Evolutionary conservation across 2,113 vertebrate species (phyloP).

Genomic region (Muntiacus muntjak): DNA sequence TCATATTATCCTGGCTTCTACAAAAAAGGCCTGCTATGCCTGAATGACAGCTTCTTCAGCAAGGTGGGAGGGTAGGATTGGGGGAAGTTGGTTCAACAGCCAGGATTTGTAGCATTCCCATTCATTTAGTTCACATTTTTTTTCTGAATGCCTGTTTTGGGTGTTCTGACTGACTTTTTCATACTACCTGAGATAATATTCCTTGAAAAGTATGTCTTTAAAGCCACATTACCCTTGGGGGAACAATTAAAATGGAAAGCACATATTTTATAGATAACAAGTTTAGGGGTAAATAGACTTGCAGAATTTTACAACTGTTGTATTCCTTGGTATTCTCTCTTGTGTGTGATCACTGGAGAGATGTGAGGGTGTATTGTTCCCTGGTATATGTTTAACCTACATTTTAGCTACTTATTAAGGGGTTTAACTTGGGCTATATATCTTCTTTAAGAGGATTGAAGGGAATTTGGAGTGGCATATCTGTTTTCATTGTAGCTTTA

Average conservation of each 20-base stretch:
- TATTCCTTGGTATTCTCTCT: not conserved
- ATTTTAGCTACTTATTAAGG: constrained; percentile 29
- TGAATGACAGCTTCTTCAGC: not conserved
- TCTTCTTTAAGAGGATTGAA: constrained; percentile 65
- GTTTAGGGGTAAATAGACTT: not conserved
- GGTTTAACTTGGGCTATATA: not conserved
- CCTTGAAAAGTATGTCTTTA: not conserved
- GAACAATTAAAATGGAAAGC: not conserved
- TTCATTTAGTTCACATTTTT: not conserved
- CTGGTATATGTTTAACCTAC: constrained; percentile 25
- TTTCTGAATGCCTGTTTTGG: not conserved
- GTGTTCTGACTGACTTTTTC: not conserved
- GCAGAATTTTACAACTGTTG: not conserved
- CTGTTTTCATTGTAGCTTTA: constrained; percentile 35
- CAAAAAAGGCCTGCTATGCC: not conserved
- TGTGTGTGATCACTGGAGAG: constrained; percentile 47
- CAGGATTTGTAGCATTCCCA: not conserved
- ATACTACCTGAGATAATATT: not conserved
- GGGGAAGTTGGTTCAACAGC: not conserved
- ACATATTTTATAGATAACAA: not conserved
- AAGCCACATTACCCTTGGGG: not conserved
- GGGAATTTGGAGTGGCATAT: constrained; percentile 28
- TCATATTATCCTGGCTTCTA: not conserved
- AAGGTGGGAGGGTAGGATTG: not conserved
- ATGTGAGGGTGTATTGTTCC: constrained; percentile 38